Evolutionary conservation across 2,797 vertebrate species (phyloP).

Genomic region (Bovichtus diacanthus): DNA sequence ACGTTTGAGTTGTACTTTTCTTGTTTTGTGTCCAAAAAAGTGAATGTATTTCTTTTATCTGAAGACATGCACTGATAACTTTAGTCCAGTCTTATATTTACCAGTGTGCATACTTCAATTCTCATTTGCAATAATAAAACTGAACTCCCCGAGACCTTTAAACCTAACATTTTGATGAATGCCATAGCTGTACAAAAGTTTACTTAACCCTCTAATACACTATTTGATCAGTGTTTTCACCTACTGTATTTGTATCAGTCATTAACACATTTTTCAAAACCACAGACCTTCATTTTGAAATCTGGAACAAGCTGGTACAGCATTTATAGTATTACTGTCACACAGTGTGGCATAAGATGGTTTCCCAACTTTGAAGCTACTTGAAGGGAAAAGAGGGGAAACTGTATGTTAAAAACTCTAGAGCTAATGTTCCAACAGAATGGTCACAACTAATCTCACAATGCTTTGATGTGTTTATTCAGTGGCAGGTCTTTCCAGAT

Average conservation of each 20-base stretch:
- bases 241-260: neutral
- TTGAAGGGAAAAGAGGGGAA: no score
- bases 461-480: constrained; percentile 5
- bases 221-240: neutral
- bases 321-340: neutral
- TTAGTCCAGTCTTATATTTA: neutral
- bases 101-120: neutral
- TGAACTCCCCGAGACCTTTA: neutral
- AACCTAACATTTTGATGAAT: neutral
- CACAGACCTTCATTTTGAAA: neutral
- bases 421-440: neutral
- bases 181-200: neutral
- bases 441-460: neutral
- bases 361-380: no score
- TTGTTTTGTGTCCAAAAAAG: neutral
- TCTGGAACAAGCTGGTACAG: neutral
- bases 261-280: neutral
- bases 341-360: neutral
- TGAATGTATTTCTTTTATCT: neutral
- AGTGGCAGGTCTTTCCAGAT: constrained; percentile 84
- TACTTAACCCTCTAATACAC: neutral
- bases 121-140: neutral
- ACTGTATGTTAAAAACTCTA: no score
- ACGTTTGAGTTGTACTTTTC: neutral
- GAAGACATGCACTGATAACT: neutral